Base-by-base conservation (phyloP, 2,113 vertebrate species). In the Bufo gargarizans region DNA sequence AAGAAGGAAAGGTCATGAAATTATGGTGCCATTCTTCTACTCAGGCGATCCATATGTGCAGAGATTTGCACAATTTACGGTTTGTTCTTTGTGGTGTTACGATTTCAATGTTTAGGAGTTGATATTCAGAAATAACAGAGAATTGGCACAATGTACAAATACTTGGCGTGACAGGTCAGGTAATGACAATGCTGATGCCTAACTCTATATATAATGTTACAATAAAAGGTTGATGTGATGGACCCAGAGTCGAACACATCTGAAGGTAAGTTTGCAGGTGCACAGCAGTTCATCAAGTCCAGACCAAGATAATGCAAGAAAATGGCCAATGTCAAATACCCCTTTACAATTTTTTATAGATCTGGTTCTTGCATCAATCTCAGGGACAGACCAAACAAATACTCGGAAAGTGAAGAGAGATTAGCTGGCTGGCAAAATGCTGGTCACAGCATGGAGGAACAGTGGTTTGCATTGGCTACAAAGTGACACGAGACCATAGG, bases 401-500 rank as follows among this genome's bases (percentile, higher is more conserved):
- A 17, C 67, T 72, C 7, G 8, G 11, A 81, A 81, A 33, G n/a
- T 33, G 61, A 65, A 50, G 71, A 71, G 13, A 4, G 49, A 84
- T 69, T 69, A 71, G 20, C 65, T 56, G 49, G 82, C 49, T 89
- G 87, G 87, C 33, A 67, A 56, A 77, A 55, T 19, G 82, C 72
- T 89, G 59, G 86, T 69, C 87, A 77, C 58, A 78, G 59, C 72
- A 78, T 69, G 61, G 22, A 87, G 61, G 20, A 83, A 33, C 84
- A 69, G 76, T 84, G 61, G 82, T 89, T 84, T 89, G 82, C 82
- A 55, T 89, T 89, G 72, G 81, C 74, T 84, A 67, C 61, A 77
- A 69, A 45, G 82, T 67, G 87, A 88, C 81, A 88, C 7, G n/a
- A 67, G 81, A 77, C 82, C 87, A 89, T 55, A 49, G 72, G 87